phyloP scores from a whole-genome alignment of 1,140 invertebrate genomes.

The Sweltsa coloradensis region DNA sequence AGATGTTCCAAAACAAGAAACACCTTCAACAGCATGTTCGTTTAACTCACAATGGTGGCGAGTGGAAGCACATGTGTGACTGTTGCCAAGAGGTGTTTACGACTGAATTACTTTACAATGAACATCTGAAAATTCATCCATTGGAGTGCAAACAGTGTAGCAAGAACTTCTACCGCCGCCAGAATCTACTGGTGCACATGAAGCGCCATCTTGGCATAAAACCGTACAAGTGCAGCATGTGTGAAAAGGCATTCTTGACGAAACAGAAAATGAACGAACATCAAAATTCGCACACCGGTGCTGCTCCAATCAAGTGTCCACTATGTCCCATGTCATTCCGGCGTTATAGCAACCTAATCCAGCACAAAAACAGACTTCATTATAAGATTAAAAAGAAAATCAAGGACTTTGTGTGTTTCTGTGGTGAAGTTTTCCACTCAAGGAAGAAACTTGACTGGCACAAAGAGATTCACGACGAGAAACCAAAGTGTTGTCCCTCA shows the following conservation, averaged over 20 bases:
- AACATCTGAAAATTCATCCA: conserved; percentile 62
- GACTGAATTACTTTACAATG: conserved; percentile 45
- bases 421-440: conserved; percentile 68
- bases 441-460: conserved; percentile 74
- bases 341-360: conserved; percentile 71
- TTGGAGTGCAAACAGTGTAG: conserved; percentile 66
- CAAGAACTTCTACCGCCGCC: conserved; percentile 58
- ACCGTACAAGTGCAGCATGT: conserved; percentile 61
- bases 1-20: conserved; percentile 18
- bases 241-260: conserved; percentile 69
- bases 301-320: conserved; percentile 66
- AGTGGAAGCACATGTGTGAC: conserved; percentile 30
- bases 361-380: conserved; percentile 62
- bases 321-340: conserved; percentile 73
- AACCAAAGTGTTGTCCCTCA: conserved; percentile 68
- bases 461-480: conserved; percentile 67
- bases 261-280: conserved; percentile 67
- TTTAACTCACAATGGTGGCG: not conserved
- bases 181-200: conserved; percentile 60
- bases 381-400: conserved; percentile 48
- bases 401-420: conserved; percentile 68
- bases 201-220: conserved; percentile 66
- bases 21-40: not conserved
- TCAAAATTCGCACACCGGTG: conserved; percentile 66
- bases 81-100: conserved; percentile 46